Conservation (phyloP, 2,113 vertebrate genomes). For the Trematomus loennbergii region DNA sequence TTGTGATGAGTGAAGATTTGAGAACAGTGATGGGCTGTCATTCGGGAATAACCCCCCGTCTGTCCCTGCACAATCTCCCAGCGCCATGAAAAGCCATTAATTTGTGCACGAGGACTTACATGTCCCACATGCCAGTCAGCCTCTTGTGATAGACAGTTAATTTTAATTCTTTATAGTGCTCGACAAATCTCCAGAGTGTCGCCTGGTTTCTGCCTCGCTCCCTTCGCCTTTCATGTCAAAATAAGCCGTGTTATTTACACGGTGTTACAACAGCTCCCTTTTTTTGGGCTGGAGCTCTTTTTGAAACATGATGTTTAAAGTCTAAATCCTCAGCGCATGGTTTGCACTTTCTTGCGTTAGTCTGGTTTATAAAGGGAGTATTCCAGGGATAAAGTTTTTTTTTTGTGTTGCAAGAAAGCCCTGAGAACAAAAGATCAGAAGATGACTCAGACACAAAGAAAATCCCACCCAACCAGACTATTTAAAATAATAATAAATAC, state of each 20-base stretch:
- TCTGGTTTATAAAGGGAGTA: background rate
- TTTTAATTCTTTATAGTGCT: conserved; percentile 44
- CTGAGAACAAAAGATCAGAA: background rate
- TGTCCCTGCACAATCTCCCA: conserved; percentile 8
- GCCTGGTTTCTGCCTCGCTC: background rate
- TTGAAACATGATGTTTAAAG: conserved; percentile 3
- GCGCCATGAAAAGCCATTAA: conserved; percentile 68
- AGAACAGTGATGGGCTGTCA: conserved; percentile 57
- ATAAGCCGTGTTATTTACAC: conserved; percentile 3
- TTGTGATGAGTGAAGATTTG: conserved; percentile 61
- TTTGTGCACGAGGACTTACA: conserved; percentile 68
- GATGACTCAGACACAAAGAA: background rate
- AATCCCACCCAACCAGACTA: background rate
- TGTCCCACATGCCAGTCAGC: conserved; percentile 48
- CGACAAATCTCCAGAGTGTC: conserved; percentile 40
- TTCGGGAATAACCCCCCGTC: conserved; percentile 49
- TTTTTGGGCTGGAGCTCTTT: background rate
- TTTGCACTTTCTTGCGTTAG: background rate
- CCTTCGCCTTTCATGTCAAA: background rate
- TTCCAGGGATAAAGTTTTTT: background rate
- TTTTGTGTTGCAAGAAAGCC: background rate
- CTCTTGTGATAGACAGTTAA: conserved; percentile 53
- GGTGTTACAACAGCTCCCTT: background rate
- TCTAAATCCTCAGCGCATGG: background rate
- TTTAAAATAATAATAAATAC: background rate